Conservation (phyloP, 37 sponge, comb jelly and placozoan species). For the Oopsacas minuta region DNA sequence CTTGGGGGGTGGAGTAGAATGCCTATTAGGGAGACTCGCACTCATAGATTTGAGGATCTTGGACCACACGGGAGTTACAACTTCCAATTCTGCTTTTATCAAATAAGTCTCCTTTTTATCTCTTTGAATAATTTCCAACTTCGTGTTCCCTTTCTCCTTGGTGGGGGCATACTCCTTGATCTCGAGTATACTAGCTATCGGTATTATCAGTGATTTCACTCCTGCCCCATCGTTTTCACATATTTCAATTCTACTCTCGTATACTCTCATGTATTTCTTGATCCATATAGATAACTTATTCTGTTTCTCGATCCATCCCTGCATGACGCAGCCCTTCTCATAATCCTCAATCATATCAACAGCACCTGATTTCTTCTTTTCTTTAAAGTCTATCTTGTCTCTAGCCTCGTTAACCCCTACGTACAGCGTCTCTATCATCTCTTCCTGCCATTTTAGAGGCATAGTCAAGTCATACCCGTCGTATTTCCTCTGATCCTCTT, state of each 20-base stretch:
- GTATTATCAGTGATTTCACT: not conserved
- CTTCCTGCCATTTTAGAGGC: constrained; percentile 78
- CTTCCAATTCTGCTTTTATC: not conserved
- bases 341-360: constrained; percentile 12
- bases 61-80: not conserved
- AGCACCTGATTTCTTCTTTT: not conserved
- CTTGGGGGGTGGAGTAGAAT: not conserved
- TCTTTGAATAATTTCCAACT: not conserved
- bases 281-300: not conserved
- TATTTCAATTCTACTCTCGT: constrained; percentile 7
- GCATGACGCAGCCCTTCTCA: constrained; percentile 17
- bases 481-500: constrained; percentile 76
- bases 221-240: not conserved
- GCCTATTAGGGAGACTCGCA: not conserved
- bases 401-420: not conserved
- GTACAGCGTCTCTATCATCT: constrained; percentile 50
- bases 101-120: not conserved
- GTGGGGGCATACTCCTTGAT: not conserved
- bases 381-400: not conserved
- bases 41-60: not conserved
- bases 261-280: not conserved
- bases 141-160: not conserved
- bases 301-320: constrained; percentile 15
- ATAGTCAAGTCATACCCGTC: constrained; percentile 62
- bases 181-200: not conserved